Base-by-base conservation (phyloP, 2,888 invertebrate genomes). In the Leuctra nigra region DNA sequence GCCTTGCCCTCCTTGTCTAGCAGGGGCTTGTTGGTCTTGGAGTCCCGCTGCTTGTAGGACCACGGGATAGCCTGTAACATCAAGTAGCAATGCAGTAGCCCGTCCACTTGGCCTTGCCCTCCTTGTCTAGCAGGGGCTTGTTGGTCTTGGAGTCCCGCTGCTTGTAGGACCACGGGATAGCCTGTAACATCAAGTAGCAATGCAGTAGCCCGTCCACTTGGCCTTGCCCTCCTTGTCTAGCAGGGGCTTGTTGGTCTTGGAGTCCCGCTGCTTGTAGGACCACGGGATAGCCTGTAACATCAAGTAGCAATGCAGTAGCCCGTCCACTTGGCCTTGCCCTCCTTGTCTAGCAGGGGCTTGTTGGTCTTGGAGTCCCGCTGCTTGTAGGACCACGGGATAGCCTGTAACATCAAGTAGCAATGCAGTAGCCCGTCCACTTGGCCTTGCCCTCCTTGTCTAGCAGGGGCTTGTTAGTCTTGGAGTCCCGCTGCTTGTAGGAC, bases 221-320 rank as follows among this genome's bases (percentile, higher is more conserved):
- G 75, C 76, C 3, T 77, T 73, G 0, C 81, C 82, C 0, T 79
- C 75, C 2, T 72, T 72, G 14, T 80, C 78, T 1, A 74, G 69
- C 63, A 82, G 68, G n/a, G 73, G 70, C 58, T 79, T 70, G 0
- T 80, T 80, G 0, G 79, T 81, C 0, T 63, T 64, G 0, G 80
- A 73, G 64, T 87, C 79, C 7, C 73, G 65, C 63, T 80, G 81
- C 38, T 78, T 75, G 63, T 81, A 81, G 0, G 87, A 82, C 90
- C 92, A 93, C 0, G 92, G 92, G 2, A 86, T 69, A 0, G 86
- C 80, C 88, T 88, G 64, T 1, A 67, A 64, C n/a, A n/a, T n/a
- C n/a, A n/a, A n/a, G n/a, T n/a, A n/a, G n/a, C 92, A 0, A 91
- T 81, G 68, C 92, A 92, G 68, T 91, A 94, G 0, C 94, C 94